Percentiles rank a stretch among this genome's conserved stretches.
Conservation (phyloP, 2,113 vertebrate species). For the Neolamprologus toae region DNA sequence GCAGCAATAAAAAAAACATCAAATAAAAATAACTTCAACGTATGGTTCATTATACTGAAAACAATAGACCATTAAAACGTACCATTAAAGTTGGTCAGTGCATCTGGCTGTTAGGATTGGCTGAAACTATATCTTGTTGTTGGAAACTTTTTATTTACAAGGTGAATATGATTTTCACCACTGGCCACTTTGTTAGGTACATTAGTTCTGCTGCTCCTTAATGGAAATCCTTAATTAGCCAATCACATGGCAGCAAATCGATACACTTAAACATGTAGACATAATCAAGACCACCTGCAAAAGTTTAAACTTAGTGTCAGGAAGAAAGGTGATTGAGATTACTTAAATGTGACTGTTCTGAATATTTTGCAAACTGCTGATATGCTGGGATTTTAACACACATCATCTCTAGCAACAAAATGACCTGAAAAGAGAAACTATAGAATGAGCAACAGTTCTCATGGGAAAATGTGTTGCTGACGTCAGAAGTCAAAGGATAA, state of each 20-base stretch:
- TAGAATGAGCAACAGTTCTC: background rate
- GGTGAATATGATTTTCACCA: background rate
- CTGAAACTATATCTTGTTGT: background rate
- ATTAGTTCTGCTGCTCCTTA: background rate
- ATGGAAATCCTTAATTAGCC: rapidly evolving
- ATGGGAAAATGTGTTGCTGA: background rate
- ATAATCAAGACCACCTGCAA: rapidly evolving
- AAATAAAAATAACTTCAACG: background rate
- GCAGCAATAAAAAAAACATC: background rate
- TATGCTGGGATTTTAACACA: background rate
- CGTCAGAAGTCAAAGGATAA: background rate
- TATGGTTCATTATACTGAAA: background rate
- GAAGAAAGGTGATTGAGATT: rapidly evolving
- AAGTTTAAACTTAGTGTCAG: background rate
- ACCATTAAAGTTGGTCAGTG: background rate
- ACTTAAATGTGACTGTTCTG: background rate
- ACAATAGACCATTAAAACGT: rapidly evolving
- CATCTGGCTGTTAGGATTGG: background rate
- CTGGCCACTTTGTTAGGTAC: background rate
- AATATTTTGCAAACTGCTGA: background rate
- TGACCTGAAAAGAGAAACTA: rapidly evolving
- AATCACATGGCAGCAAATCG: background rate
- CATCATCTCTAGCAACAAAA: background rate
- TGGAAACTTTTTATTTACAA: background rate
- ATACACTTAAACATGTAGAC: rapidly evolving